These are phyloP conservation scores for Zaprionus camerounensis DNA, from an alignment of 1,140 invertebrate genomes.

Conservation along the genomic window DNA sequence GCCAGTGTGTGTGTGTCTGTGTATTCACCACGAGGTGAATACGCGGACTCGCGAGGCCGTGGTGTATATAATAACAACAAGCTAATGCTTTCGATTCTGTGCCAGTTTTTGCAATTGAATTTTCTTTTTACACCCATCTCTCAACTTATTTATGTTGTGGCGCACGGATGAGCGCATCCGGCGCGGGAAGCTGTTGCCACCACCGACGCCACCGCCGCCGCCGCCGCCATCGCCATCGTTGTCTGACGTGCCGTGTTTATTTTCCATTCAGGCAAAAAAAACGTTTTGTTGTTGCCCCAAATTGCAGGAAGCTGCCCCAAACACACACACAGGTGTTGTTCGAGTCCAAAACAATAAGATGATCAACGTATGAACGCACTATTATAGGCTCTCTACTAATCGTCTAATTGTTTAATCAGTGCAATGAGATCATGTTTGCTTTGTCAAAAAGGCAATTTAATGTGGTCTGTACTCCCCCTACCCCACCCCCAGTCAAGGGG, in stretches of 20 bases:
- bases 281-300: slow-evolving; percentile 63
- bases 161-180: slow-evolving; percentile 59
- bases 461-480: background rate
- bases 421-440: slow-evolving; percentile 70
- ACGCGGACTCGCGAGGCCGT: slow-evolving; percentile 12
- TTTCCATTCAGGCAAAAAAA: slow-evolving; percentile 41
- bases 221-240: slow-evolving; percentile 13
- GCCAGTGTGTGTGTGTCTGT: background rate
- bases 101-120: slow-evolving; percentile 74
- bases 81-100: slow-evolving; percentile 17
- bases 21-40: slow-evolving; percentile 64
- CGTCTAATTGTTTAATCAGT: slow-evolving; percentile 33
- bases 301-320: slow-evolving; percentile 9
- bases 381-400: slow-evolving; percentile 18
- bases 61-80: slow-evolving; percentile 4
- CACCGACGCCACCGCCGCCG: background rate
- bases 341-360: slow-evolving; percentile 43
- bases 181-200: slow-evolving; percentile 15
- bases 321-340: slow-evolving; percentile 60
- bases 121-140: slow-evolving; percentile 77
- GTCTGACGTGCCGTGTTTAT: slow-evolving; percentile 54
- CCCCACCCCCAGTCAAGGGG: background rate
- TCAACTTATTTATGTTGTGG: slow-evolving; percentile 72
- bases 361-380: slow-evolving; percentile 14
- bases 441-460: slow-evolving; percentile 75